phyloP scores from a whole-genome alignment of 2,797 vertebrate species.

The Hozukius guyotensis region DNA sequence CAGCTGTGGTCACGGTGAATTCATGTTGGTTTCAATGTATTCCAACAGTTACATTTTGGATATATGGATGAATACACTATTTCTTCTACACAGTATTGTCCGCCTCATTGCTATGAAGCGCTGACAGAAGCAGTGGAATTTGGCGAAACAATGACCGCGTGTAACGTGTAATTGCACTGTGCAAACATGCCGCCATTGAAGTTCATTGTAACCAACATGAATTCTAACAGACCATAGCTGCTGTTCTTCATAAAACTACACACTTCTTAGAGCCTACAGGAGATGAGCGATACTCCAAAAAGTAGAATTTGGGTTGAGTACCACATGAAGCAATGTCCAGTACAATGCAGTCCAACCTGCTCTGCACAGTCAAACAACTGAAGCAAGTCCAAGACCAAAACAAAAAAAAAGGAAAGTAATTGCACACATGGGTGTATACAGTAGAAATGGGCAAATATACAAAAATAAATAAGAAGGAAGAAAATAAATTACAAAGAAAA shows the following conservation, averaged over 20 bases:
- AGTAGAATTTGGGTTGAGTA: background rate
- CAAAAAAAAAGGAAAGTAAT: constrained; percentile 60
- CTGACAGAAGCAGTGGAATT: constrained; percentile 5
- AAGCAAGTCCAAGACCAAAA: constrained; percentile 51
- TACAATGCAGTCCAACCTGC: constrained; percentile 28
- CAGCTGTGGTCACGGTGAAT: constrained; percentile 5
- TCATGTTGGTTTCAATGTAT: background rate
- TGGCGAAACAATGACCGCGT: background rate
- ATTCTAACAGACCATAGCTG: background rate
- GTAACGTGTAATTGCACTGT: background rate
- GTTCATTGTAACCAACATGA: background rate
- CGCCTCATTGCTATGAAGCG: background rate
- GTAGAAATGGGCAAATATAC: constrained; percentile 82
- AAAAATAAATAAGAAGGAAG: constrained; percentile 74
- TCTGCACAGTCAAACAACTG: constrained; percentile 38
- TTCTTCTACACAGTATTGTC: background rate
- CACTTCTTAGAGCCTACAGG: background rate
- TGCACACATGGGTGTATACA: constrained; percentile 85
- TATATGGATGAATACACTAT: background rate
- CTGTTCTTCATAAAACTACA: constrained; percentile 11
- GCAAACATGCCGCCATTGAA: background rate
- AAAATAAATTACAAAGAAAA: constrained; percentile 77
- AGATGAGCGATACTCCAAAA: constrained; percentile 4
- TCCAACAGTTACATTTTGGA: background rate
- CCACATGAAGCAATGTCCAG: constrained; percentile 18